Evolutionary conservation across 1,140 invertebrate species (phyloP).

Genomic region (Sycophaga agraensis): DNA sequence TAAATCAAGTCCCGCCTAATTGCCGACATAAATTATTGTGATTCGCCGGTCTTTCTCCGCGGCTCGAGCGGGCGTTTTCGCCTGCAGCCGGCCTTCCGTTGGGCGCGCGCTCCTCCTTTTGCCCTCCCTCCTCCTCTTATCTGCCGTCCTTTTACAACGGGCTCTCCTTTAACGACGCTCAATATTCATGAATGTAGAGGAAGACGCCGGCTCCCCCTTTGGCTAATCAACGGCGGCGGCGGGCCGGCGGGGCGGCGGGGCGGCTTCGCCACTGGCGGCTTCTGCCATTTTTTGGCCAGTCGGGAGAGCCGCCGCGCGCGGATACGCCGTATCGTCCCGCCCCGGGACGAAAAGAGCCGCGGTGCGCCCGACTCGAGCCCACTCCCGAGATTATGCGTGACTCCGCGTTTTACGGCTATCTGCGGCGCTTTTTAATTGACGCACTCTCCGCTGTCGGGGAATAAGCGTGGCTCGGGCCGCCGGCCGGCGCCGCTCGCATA

Average conservation of each 20-base stretch:
- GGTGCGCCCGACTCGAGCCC: no score
- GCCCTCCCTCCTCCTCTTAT: constrained; percentile 10
- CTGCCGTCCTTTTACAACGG: constrained; percentile 8
- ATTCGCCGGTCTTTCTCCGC: constrained; percentile 18
- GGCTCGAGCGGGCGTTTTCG: constrained; percentile 1
- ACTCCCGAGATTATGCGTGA: no score
- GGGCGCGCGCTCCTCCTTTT: constrained; percentile 5
- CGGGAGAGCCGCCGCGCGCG: not conserved
- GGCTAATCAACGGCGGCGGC: constrained; percentile 14
- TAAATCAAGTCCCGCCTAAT: constrained; percentile 30
- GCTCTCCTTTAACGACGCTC: constrained; percentile 14
- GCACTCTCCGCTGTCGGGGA: no score
- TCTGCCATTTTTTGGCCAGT: constrained; percentile 2
- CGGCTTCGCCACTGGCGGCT: not conserved
- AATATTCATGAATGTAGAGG: constrained; percentile 21
- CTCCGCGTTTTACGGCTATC: no score
- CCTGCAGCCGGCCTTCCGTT: constrained; percentile 14
- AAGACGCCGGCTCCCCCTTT: constrained; percentile 7
- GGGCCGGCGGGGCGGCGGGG: no score
- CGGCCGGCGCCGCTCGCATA: no score
- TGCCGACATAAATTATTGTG: constrained; percentile 30
- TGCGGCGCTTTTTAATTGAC: no score
- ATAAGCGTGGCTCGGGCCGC: no score
- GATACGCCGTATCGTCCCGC: no score
- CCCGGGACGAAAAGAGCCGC: no score